A percentile compares a stretch with the other conserved stretches of the same genome.
Conservation (phyloP, 2,113 vertebrate genomes). For the Dunckerocampus dactyliophorus region DNA sequence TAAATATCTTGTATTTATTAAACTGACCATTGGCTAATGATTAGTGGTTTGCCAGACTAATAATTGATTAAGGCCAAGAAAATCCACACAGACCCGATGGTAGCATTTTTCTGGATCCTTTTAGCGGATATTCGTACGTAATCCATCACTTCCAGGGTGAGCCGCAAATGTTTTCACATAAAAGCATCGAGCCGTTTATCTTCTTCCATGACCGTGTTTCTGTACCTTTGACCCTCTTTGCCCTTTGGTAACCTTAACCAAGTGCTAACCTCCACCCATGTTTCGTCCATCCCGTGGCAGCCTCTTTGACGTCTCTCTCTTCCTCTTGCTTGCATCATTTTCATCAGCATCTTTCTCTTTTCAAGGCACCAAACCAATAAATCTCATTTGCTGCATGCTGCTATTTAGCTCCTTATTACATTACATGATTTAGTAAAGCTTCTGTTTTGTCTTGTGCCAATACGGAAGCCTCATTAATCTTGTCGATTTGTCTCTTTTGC, state of each 20-base stretch:
- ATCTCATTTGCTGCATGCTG: conserved; percentile 63
- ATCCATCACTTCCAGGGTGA: conserved; percentile 30
- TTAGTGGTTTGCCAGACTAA: neutral
- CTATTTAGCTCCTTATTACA: conserved; percentile 65
- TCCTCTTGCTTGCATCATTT: conserved; percentile 49
- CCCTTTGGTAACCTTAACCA: conserved; percentile 51
- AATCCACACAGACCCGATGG: neutral
- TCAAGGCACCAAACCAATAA: conserved; percentile 57
- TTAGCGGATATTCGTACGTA: conserved; percentile 14
- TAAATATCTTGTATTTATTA: neutral
- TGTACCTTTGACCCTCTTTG: conserved; percentile 50
- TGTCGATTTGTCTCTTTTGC: conserved; percentile 32
- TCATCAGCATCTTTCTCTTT: conserved; percentile 59
- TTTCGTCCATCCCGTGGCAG: conserved; percentile 33
- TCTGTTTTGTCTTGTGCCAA: conserved; percentile 51
- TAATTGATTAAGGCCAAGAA: neutral
- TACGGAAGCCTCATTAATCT: conserved; percentile 57
- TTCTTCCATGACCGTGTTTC: conserved; percentile 57
- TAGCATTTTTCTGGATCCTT: conserved; percentile 16
- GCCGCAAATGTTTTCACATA: conserved; percentile 49
- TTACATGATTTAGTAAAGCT: conserved; percentile 64
- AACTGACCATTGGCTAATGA: neutral
- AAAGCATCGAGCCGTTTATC: conserved; percentile 67
- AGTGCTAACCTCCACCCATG: conserved; percentile 35
- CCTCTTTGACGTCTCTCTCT: conserved; percentile 26